Evolutionary conservation across 2,888 invertebrate genomes (phyloP).

Genomic region (Drosophila testacea): DNA sequence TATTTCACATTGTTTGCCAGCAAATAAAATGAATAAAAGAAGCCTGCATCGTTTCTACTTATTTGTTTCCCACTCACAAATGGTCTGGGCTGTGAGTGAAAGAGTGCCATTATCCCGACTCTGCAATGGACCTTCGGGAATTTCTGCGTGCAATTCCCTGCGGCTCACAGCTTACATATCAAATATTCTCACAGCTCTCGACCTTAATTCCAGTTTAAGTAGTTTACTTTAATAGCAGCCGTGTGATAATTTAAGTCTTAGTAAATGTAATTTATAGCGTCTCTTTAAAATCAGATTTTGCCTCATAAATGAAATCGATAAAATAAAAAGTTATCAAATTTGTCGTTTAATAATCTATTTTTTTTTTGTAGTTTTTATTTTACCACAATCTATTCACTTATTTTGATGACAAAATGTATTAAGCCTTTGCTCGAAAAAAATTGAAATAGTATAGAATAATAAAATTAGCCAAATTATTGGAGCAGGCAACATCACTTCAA

Average conservation of each 20-base stretch:
- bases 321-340: too few relatives aligned
- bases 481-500: too few relatives aligned
- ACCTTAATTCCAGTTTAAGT: conserved; percentile 16
- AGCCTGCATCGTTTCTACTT: conserved; percentile 42
- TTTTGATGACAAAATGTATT: too few relatives aligned
- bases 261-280: not conserved
- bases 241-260: not conserved
- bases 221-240: not conserved
- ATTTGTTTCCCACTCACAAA: conserved; percentile 31
- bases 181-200: conserved; percentile 17
- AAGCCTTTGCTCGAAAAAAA: too few relatives aligned
- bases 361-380: too few relatives aligned
- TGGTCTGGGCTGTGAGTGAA: conserved; percentile 16
- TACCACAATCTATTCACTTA: too few relatives aligned
- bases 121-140: conserved; percentile 14
- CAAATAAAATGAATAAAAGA: conserved; percentile 63
- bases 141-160: conserved; percentile 32
- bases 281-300: too few relatives aligned
- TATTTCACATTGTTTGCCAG: conserved; percentile 73
- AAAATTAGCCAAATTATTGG: too few relatives aligned
- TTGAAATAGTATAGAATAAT: too few relatives aligned
- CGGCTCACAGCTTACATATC: conserved; percentile 17
- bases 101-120: conserved; percentile 41
- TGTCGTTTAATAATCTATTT: too few relatives aligned
- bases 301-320: too few relatives aligned